Evolutionary conservation across 2,797 vertebrate genomes (phyloP).

Genomic region (Apogon hyalosoma): DNA sequence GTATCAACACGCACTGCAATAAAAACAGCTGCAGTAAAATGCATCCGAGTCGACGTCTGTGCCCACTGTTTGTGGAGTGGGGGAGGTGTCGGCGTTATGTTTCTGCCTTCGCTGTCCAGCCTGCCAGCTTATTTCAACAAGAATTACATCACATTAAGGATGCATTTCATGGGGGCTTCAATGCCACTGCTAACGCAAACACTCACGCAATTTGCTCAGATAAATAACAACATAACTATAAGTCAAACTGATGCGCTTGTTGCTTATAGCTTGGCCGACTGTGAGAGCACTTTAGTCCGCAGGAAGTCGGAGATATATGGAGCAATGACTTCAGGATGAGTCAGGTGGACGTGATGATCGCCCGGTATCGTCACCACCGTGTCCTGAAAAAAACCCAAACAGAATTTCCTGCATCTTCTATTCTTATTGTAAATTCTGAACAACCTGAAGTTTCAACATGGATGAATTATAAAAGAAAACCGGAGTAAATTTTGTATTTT

Average conservation of each 20-base stretch:
- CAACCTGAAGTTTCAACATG: too few relatives aligned
- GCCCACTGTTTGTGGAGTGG: neutral
- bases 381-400: slow-evolving; percentile 37
- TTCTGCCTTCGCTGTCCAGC: neutral
- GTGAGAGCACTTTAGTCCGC: slow-evolving; percentile 18
- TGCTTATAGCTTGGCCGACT: neutral
- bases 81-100: neutral
- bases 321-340: slow-evolving; percentile 57
- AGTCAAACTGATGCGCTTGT: too few relatives aligned
- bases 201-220: neutral
- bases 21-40: neutral
- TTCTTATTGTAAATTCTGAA: too few relatives aligned
- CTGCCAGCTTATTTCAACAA: neutral
- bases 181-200: neutral
- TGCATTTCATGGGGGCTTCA: neutral
- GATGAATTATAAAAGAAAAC: too few relatives aligned
- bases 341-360: slow-evolving; percentile 75
- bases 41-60: neutral
- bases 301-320: slow-evolving; percentile 59
- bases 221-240: neutral
- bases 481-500: too few relatives aligned
- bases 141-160: neutral
- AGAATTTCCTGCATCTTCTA: too few relatives aligned
- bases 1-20: neutral
- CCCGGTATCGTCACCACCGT: slow-evolving; percentile 57